Percentiles rank a stretch among this genome's conserved stretches.
Evolutionary conservation across 2,797 vertebrate species (phyloP).

Genomic region (Etheostoma nigrum): DNA sequence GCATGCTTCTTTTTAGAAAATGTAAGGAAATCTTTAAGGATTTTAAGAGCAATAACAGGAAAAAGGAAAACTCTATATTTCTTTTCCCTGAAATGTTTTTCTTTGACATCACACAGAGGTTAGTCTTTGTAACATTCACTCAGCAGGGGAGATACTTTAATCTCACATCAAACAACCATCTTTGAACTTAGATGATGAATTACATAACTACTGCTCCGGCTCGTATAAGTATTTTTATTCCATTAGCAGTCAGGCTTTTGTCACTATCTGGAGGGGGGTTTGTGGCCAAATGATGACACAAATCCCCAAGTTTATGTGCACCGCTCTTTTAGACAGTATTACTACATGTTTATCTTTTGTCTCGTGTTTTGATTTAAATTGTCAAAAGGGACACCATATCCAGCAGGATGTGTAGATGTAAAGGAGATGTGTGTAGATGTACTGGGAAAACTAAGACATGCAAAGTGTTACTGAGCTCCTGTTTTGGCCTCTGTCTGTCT

Average conservation of each 20-base stretch:
- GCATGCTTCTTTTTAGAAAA: too few relatives aligned
- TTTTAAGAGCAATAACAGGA: too few relatives aligned
- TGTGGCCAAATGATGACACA: conserved; percentile 37
- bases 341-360: conserved; percentile 33
- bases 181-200: conserved; percentile 52
- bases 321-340: conserved; percentile 20
- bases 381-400: conserved; percentile 33
- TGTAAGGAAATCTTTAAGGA: too few relatives aligned
- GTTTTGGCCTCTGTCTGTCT: conserved; percentile 13
- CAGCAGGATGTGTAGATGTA: conserved; percentile 47
- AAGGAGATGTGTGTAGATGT: conserved; percentile 49
- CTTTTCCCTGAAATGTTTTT: conserved; percentile 24
- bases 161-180: conserved; percentile 34
- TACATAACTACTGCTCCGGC: conserved; percentile 37
- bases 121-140: conserved; percentile 24
- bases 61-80: background rate
- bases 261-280: conserved; percentile 41
- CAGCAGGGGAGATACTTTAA: conserved; percentile 12
- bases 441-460: conserved; percentile 21
- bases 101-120: conserved; percentile 10
- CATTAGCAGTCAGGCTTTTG: conserved; percentile 9
- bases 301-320: conserved; percentile 32
- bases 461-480: conserved; percentile 38
- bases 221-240: conserved; percentile 32
- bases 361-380: conserved; percentile 8